A percentile compares a stretch with the other conserved stretches of the same genome.
phyloP scores from a whole-genome alignment of 2,797 vertebrate genomes.

The Poeciliopsis turneri region DNA sequence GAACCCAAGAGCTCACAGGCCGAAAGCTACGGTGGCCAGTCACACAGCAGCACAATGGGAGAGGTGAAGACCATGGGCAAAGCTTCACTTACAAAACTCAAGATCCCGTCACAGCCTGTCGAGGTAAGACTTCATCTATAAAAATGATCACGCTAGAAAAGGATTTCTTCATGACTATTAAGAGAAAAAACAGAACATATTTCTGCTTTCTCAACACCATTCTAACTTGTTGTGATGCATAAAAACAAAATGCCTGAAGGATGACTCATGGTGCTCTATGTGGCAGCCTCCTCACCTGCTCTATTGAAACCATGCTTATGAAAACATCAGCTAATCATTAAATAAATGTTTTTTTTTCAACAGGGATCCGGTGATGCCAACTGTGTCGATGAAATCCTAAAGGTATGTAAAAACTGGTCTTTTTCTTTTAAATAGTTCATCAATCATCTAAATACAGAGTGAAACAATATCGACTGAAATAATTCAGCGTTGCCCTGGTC shows the following conservation, averaged over 20 bases:
- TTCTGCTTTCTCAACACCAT: not conserved
- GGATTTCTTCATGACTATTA: not conserved
- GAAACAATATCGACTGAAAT: constrained; percentile 7
- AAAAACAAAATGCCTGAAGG: constrained; percentile 29
- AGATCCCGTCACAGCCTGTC: constrained; percentile 93
- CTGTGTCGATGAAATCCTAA: constrained; percentile 98
- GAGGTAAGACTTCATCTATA: constrained; percentile 82
- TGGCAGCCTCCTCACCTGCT: constrained; percentile 44
- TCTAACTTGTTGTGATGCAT: no score
- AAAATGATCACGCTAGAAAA: not conserved
- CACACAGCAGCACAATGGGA: constrained; percentile 86
- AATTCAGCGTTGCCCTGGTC: constrained; percentile 26
- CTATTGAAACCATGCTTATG: constrained; percentile 28
- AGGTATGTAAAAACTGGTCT: constrained; percentile 82
- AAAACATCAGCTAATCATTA: constrained; percentile 39
- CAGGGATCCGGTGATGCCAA: constrained; percentile 94
- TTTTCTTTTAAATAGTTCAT: not conserved
- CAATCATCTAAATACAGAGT: not conserved
- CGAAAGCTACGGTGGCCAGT: constrained; percentile 90
- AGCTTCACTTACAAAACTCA: constrained; percentile 94
- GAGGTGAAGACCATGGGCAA: constrained; percentile 96
- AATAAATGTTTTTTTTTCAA: constrained; percentile 55
- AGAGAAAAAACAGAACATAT: not conserved
- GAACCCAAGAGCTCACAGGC: constrained; percentile 92
- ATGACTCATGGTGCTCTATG: constrained; percentile 53